Conservation (phyloP, 2,888 invertebrate species). For the Nomada lathburiana region DNA sequence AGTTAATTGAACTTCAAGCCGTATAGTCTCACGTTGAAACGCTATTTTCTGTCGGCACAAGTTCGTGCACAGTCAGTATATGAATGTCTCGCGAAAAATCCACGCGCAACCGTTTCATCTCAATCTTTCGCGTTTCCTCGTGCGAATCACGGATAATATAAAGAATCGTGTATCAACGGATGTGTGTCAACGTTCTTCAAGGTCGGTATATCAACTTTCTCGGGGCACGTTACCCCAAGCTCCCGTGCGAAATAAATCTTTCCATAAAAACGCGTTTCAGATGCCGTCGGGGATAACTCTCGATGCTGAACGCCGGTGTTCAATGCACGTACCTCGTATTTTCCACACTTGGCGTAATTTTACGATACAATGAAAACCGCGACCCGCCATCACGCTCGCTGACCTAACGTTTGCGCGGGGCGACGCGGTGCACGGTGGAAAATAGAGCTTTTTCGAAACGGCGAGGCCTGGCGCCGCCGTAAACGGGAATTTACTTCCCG, state of each 20-base stretch:
- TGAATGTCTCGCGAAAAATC: too few species aligned
- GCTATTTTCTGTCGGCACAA: too few species aligned
- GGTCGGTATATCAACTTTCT: background rate
- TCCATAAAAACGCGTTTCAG: constrained; percentile 10
- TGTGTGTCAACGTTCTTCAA: too few species aligned
- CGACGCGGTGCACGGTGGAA: background rate
- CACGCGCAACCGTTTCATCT: too few species aligned
- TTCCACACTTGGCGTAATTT: constrained; percentile 47
- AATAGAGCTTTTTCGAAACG: constrained; percentile 46
- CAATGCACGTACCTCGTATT: constrained; percentile 29
- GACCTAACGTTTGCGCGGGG: constrained; percentile 40
- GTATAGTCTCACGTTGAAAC: too few species aligned
- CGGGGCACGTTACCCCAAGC: background rate
- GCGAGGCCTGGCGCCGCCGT: constrained; percentile 40
- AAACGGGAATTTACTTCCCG: constrained; percentile 55
- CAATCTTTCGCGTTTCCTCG: too few species aligned
- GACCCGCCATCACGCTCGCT: background rate
- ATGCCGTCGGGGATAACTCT: background rate
- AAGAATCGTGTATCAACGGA: too few species aligned
- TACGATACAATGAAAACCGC: constrained; percentile 57
- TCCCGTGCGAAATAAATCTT: constrained; percentile 7
- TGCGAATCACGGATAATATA: too few species aligned
- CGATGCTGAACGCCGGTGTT: background rate
- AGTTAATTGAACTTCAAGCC: background rate
- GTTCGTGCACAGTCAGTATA: too few species aligned